A percentile compares a stretch with the other conserved stretches of the same genome.
phyloP scores from a whole-genome alignment of 2,113 vertebrate genomes.

The Melospiza melodia region DNA sequence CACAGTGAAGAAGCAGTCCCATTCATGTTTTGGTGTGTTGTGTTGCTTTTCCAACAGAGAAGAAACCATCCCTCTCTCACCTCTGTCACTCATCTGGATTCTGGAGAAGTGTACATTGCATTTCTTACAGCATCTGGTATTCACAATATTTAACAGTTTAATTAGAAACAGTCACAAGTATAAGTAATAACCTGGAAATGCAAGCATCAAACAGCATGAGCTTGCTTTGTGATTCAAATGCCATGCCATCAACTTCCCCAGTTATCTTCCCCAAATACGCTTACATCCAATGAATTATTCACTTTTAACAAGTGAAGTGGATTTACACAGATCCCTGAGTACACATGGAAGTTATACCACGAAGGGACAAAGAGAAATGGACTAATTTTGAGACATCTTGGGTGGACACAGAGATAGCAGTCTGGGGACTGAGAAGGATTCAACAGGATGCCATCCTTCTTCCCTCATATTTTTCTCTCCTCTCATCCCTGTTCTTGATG shows the following conservation, averaged over 20 bases:
- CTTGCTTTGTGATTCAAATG: neutral
- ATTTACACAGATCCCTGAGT: neutral
- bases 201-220: neutral
- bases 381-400: neutral
- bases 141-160: neutral
- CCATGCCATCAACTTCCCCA: neutral
- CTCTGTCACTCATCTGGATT: neutral
- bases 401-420: neutral
- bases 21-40: neutral
- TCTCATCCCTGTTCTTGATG: neutral
- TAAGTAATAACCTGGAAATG: neutral
- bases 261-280: neutral
- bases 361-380: neutral
- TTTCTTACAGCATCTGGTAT: neutral
- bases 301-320: neutral
- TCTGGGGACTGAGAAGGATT: neutral
- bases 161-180: neutral
- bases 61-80: accelerated
- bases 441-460: neutral
- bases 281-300: neutral
- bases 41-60: neutral
- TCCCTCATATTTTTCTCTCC: neutral
- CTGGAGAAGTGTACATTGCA: neutral
- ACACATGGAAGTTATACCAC: neutral
- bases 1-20: neutral